These are phyloP conservation scores for Sebastes diploproa DNA, from an alignment of 2,797 vertebrate species.

Conservation along the genomic window DNA sequence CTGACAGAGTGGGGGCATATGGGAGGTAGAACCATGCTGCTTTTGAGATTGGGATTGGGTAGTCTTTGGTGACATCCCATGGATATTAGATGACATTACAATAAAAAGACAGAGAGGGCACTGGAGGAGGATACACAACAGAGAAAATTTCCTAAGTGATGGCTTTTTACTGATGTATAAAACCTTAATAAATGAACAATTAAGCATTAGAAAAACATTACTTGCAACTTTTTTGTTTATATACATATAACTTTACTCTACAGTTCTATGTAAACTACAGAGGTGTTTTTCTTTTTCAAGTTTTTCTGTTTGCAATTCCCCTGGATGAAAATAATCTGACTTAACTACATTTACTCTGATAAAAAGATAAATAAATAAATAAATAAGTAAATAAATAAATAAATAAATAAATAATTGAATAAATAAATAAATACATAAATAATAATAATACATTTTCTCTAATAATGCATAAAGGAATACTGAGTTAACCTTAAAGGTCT, in stretches of 20 bases:
- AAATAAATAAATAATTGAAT: too few species aligned
- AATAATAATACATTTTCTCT: background rate
- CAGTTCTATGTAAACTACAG: background rate
- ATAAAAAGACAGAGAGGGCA: fast-evolving
- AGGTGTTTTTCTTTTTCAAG: background rate
- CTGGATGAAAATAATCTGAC: background rate
- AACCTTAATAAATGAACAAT: background rate
- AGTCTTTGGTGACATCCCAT: constrained; percentile 59
- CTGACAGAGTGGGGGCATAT: too few species aligned
- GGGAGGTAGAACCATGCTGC: fast-evolving
- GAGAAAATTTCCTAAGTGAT: fast-evolving
- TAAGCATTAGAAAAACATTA: background rate
- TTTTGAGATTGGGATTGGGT: background rate
- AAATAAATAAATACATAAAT: too few species aligned
- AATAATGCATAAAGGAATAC: background rate
- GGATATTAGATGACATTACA: constrained; percentile 24
- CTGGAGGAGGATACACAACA: background rate
- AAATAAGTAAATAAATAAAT: too few species aligned
- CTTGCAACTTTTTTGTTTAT: background rate
- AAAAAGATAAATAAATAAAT: too few species aligned
- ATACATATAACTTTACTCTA: background rate
- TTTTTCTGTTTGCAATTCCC: background rate
- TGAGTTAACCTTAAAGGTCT: background rate
- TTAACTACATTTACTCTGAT: background rate
- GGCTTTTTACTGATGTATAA: background rate